Base-by-base conservation (phyloP, 23 tunicate species). In the Aplidium turbinatum region DNA sequence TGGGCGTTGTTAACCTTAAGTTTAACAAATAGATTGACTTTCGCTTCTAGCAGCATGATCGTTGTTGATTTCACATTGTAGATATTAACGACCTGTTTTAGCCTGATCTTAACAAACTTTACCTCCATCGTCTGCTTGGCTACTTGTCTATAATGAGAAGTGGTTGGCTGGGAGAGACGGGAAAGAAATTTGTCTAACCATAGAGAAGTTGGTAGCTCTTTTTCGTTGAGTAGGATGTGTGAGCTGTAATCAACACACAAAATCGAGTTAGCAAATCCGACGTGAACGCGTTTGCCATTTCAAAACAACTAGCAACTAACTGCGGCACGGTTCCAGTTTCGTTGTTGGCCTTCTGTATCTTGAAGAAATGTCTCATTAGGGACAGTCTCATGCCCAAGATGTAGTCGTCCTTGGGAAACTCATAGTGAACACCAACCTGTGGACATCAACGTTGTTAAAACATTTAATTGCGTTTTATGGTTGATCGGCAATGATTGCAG, bases 381-480 rank as follows among this genome's bases (percentile, higher is more conserved):
- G 68, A 35, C 57, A 80, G 21, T 11, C 85, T 47, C 40, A 69
- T 27, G 18, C 85, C 85, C 57, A 80, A 72, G n/a, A 32, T 38
- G 7, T 36, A 18, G 16, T 36, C 30, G 36, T 69, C 38, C 4
- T 54, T 20, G 19, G 85, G 77, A 32, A 69, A 42, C 1, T 80
- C 77, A 51, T 51, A 80, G 45, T 80, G 77, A n/a, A 80, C 40
- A 0, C 77, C 64, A 1, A 80, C 35, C 85, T 80, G 32, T 30
- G 33, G 28, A n/a, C 7, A 26, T 18, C 2, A n/a, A 31, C n/a
- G n/a, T n/a, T n/a, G n/a, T n/a, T n/a, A n/a, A n/a, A n/a, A n/a
- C n/a, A n/a, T n/a, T n/a, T n/a, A n/a, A n/a, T n/a, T n/a, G n/a
- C n/a, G n/a, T n/a, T n/a, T n/a, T n/a, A n/a, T n/a, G n/a, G n/a